These are phyloP conservation scores for Pristionchus japonicus DNA, from an alignment of 2,888 invertebrate genomes.

Conservation along the genomic window DNA sequence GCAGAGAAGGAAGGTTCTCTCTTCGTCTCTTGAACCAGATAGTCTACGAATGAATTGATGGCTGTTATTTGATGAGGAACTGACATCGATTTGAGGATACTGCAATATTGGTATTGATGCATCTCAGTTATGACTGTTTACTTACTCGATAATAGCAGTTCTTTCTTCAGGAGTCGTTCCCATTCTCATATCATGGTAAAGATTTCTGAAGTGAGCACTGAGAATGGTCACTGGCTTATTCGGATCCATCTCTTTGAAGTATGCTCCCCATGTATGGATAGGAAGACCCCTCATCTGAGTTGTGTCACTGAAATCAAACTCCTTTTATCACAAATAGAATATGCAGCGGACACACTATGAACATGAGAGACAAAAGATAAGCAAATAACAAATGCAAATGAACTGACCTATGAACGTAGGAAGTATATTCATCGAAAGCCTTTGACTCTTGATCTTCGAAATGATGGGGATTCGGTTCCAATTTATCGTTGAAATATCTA, in stretches of 20 bases:
- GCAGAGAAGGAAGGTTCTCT: no score
- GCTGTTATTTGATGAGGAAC: conserved; percentile 51
- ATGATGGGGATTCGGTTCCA: background rate
- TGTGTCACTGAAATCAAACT: background rate
- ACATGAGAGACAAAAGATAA: no score
- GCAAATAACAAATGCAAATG: no score
- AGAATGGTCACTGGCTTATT: conserved; percentile 6
- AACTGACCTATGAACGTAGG: background rate
- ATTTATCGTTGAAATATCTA: background rate
- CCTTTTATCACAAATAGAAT: background rate
- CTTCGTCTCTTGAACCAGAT: conserved; percentile 48
- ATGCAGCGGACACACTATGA: background rate
- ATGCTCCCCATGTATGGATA: background rate
- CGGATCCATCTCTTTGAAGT: background rate
- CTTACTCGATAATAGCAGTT: background rate
- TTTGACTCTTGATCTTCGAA: conserved; percentile 18
- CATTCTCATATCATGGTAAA: background rate
- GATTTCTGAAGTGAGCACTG: background rate
- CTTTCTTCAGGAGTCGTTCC: background rate
- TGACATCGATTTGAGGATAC: conserved; percentile 44
- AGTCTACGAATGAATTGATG: conserved; percentile 58
- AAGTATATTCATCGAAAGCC: background rate
- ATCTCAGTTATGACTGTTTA: background rate
- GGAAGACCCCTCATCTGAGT: conserved; percentile 37
- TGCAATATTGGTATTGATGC: background rate